Conservation (phyloP, 1,140 invertebrate species). For the Camponotus vicinus region DNA sequence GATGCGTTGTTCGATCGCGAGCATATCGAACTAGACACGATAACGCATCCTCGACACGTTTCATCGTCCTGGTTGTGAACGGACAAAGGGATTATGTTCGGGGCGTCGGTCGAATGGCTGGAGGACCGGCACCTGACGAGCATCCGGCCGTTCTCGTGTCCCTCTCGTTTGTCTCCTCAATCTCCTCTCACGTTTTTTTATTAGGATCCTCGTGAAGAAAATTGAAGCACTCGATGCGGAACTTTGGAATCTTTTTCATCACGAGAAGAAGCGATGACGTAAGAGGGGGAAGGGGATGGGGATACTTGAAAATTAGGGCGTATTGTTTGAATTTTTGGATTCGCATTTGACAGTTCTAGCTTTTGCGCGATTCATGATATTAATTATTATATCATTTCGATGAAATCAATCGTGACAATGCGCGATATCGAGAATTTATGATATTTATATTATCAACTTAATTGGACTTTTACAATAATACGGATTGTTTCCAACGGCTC, state of each 20-base stretch:
- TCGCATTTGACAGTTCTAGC: background rate
- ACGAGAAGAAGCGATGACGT: background rate
- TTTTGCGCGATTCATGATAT: slow-evolving; percentile 27
- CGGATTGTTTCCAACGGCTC: slow-evolving; percentile 42
- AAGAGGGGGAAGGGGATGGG: background rate
- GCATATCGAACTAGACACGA: slow-evolving; percentile 64
- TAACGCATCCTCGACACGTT: slow-evolving; percentile 75
- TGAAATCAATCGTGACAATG: background rate
- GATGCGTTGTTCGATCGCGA: slow-evolving; percentile 10
- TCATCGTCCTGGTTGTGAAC: slow-evolving; percentile 45
- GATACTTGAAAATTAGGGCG: background rate
- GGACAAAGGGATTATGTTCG: slow-evolving; percentile 64
- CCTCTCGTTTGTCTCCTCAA: slow-evolving; percentile 47
- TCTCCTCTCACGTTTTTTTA: slow-evolving; percentile 16
- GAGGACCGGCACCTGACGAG: slow-evolving; percentile 35
- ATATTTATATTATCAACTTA: slow-evolving; percentile 34
- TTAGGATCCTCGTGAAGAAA: background rate
- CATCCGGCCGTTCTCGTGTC: slow-evolving; percentile 31
- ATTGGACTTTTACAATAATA: slow-evolving; percentile 49
- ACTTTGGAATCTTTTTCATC: slow-evolving; percentile 26
- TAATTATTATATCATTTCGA: slow-evolving; percentile 48
- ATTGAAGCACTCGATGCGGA: slow-evolving; percentile 47
- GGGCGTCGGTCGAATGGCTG: slow-evolving; percentile 56
- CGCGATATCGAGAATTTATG: slow-evolving; percentile 24
- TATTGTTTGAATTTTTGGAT: background rate